These are phyloP conservation scores for Cyclura pinguis DNA, from an alignment of 2,797 vertebrate genomes.

Conservation along the genomic window DNA sequence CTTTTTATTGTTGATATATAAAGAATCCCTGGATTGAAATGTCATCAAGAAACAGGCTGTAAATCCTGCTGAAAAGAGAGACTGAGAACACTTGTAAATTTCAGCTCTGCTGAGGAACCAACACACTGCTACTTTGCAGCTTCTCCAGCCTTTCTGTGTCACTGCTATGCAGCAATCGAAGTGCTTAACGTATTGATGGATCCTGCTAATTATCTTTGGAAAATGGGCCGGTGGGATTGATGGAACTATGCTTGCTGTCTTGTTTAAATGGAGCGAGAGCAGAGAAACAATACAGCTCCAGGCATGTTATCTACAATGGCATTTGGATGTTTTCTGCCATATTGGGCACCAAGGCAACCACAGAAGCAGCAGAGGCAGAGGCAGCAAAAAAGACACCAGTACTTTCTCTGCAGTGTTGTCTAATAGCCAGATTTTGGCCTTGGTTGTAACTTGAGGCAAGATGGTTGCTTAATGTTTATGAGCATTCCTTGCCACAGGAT, in stretches of 20 bases:
- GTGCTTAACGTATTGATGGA: neutral
- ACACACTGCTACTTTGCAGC: neutral
- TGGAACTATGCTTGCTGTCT: constrained; percentile 5
- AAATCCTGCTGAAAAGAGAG: constrained; percentile 12
- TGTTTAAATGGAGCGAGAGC: constrained; percentile 16
- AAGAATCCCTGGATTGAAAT: constrained; percentile 43
- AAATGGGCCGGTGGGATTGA: neutral
- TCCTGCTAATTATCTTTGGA: constrained; percentile 32
- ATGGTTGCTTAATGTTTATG: neutral
- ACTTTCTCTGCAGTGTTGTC: neutral
- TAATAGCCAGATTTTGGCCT: neutral
- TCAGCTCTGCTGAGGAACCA: neutral
- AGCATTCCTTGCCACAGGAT: neutral
- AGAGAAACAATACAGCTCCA: neutral
- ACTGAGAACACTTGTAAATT: neutral
- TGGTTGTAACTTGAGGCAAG: neutral
- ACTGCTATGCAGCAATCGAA: constrained; percentile 28
- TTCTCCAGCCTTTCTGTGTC: constrained; percentile 35
- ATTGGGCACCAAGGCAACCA: neutral
- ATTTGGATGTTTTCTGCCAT: neutral
- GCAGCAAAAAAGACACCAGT: neutral
- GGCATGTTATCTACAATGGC: neutral
- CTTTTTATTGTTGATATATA: constrained; percentile 7
- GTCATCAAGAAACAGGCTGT: constrained; percentile 37
- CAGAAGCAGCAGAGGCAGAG: neutral